A percentile compares a stretch with the other conserved stretches of the same genome.
Evolutionary conservation across 2,797 vertebrate species (phyloP).

Genomic region (Pristis pectinata): DNA sequence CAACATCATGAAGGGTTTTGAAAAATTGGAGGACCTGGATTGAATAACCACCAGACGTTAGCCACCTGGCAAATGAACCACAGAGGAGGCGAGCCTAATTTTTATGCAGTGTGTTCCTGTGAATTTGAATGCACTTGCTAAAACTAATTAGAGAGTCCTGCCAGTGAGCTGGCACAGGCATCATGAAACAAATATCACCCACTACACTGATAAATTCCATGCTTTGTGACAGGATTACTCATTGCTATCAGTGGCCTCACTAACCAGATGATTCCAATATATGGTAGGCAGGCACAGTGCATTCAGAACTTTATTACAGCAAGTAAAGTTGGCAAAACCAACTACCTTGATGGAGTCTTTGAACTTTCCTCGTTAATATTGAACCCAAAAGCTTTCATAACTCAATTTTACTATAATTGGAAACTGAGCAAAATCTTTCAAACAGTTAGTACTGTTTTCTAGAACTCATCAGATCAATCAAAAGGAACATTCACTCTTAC

Average conservation of each 20-base stretch:
- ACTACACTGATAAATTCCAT: neutral
- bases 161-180: neutral
- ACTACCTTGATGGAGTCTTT: neutral
- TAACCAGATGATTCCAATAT: neutral
- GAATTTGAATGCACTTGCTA: neutral
- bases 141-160: neutral
- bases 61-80: neutral
- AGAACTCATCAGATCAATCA: neutral
- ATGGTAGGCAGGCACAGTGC: neutral
- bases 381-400: neutral
- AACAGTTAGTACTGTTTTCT: too few species aligned
- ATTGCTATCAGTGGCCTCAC: neutral
- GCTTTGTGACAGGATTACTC: neutral
- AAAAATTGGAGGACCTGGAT: neutral
- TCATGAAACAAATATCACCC: neutral
- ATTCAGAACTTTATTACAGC: neutral
- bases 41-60: too few species aligned
- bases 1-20: too few species aligned
- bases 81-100: neutral
- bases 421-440: neutral
- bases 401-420: neutral
- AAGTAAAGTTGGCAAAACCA: neutral
- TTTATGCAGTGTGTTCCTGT: neutral
- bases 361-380: neutral
- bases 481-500: constrained; percentile 48